A percentile compares a stretch with the other conserved stretches of the same genome.
phyloP scores from a whole-genome alignment of 2,888 invertebrate genomes.

The Tenthredo scrophulariae region DNA sequence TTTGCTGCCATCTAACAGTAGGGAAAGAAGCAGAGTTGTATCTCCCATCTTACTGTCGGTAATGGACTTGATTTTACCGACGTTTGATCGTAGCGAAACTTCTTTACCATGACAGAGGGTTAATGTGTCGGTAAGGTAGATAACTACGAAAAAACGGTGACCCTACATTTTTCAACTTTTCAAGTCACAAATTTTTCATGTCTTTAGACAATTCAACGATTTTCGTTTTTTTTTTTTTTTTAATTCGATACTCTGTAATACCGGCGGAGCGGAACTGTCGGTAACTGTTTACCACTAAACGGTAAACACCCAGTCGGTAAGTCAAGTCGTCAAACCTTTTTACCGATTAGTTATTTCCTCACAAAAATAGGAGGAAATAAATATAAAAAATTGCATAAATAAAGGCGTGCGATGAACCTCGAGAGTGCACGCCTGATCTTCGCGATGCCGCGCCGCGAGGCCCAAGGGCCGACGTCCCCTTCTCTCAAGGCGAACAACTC shows the following conservation, averaged over 20 bases:
- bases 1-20: constrained; percentile 11
- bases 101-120: not conserved
- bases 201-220: not conserved
- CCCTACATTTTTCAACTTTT: not conserved
- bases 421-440: constrained; percentile 60
- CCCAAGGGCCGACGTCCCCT: constrained; percentile 70
- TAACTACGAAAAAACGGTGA: not conserved
- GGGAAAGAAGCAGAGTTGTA: not conserved
- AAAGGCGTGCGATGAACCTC: constrained; percentile 67
- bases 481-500: constrained; percentile 74
- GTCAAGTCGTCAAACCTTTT: not conserved
- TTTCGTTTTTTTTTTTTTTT: not conserved
- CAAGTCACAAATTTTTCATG: not conserved
- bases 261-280: not conserved
- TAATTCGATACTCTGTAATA: not conserved
- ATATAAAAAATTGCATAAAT: constrained; percentile 49
- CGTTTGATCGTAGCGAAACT: not conserved
- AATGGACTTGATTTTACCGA: not conserved
- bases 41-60: not conserved
- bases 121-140: not conserved
- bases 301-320: not conserved
- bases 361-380: not conserved
- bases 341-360: constrained; percentile 18
- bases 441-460: constrained; percentile 28
- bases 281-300: not conserved